Evolutionary conservation across 1,140 invertebrate genomes (phyloP).

Genomic region (Colletes gigas): DNA sequence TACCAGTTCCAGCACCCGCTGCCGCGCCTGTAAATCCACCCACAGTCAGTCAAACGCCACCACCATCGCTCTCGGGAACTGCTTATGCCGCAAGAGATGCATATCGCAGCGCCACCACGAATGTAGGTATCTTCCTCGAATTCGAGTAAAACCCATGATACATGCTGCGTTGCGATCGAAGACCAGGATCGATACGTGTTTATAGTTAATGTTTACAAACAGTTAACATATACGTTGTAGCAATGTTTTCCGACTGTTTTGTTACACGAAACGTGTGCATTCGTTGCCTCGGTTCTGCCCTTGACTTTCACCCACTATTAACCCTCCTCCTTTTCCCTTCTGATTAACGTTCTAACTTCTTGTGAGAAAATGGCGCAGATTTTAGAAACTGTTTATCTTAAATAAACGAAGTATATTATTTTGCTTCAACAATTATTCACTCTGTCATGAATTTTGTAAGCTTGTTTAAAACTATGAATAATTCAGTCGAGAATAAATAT

Average conservation of each 20-base stretch:
- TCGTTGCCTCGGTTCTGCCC: slow-evolving; percentile 40
- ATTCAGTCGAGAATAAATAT: too few relatives aligned
- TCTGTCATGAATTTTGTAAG: too few relatives aligned
- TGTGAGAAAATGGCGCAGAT: not conserved
- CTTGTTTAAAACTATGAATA: too few relatives aligned
- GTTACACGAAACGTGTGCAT: slow-evolving; percentile 32
- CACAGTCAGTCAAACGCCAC: slow-evolving; percentile 76
- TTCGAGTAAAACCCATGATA: slow-evolving; percentile 6
- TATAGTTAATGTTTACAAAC: not conserved
- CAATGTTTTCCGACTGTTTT: slow-evolving; percentile 8
- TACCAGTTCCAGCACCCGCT: slow-evolving; percentile 44
- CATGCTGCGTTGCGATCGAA: not conserved
- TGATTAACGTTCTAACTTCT: slow-evolving; percentile 26
- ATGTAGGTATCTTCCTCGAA: slow-evolving; percentile 70
- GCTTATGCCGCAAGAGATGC: slow-evolving; percentile 72
- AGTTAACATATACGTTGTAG: not conserved
- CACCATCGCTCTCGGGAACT: slow-evolving; percentile 67
- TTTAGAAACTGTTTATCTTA: too few relatives aligned
- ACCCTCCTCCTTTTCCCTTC: slow-evolving; percentile 20
- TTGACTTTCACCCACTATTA: slow-evolving; percentile 59
- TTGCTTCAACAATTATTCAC: too few relatives aligned
- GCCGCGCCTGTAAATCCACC: slow-evolving; percentile 53
- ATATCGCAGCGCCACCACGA: slow-evolving; percentile 75
- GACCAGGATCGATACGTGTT: too few relatives aligned
- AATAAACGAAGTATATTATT: too few relatives aligned